Conservation (phyloP, 2,888 invertebrate genomes). For the Dermolepida albohirtum region DNA sequence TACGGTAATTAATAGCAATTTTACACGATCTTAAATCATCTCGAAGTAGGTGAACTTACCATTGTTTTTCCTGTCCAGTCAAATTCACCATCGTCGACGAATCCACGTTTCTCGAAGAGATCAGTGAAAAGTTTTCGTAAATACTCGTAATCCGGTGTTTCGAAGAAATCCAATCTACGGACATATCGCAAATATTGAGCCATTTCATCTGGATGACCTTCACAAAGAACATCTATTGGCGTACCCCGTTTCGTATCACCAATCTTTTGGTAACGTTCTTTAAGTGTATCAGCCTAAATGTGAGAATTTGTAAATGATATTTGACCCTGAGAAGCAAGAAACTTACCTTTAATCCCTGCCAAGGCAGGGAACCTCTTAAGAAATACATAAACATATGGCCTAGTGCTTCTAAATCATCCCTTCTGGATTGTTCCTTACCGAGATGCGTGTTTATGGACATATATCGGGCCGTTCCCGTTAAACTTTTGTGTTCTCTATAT, state of each 20-base stretch:
- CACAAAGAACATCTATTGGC: conserved; percentile 93
- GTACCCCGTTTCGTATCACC: conserved; percentile 99
- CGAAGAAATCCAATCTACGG: conserved; percentile 97
- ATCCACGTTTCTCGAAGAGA: conserved; percentile 88
- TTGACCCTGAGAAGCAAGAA: no score
- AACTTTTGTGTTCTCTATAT: conserved; percentile 99
- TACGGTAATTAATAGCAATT: no score
- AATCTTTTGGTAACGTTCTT: conserved; percentile 99
- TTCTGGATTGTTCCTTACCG: conserved; percentile 99
- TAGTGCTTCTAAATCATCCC: conserved; percentile 99
- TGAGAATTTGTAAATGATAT: neutral
- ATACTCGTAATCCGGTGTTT: conserved; percentile 99
- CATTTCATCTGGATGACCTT: conserved; percentile 94
- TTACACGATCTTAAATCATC: no score
- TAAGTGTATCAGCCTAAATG: conserved; percentile 89
- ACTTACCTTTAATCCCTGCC: conserved; percentile 94
- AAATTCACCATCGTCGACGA: conserved; percentile 91
- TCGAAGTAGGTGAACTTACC: conserved; percentile 50
- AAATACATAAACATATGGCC: conserved; percentile 99
- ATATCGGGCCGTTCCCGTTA: conserved; percentile 99
- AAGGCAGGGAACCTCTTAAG: conserved; percentile 97
- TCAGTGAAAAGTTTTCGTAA: conserved; percentile 94
- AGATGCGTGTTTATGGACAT: conserved; percentile 99
- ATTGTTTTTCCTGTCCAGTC: conserved; percentile 91
- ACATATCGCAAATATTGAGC: conserved; percentile 98